Conservation (phyloP, 2,797 vertebrate species). For the Macropodus opercularis region DNA sequence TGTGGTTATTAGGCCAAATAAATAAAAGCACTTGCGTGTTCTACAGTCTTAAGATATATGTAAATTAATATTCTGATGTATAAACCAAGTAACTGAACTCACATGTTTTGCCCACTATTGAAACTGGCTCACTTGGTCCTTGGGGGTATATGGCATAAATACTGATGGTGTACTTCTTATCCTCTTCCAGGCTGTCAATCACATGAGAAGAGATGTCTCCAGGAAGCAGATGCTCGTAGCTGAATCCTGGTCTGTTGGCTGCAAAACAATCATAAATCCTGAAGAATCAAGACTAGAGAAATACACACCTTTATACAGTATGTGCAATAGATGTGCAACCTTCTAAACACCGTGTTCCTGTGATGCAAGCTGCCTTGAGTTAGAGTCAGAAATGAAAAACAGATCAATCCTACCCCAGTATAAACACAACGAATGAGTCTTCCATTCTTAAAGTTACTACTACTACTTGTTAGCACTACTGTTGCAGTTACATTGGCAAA, state of each 20-base stretch:
- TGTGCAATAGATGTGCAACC: too few species aligned
- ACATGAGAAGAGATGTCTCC: conserved; percentile 83
- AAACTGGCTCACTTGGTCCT: conserved; percentile 83
- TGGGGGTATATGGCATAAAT: conserved; percentile 84
- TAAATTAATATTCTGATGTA: conserved; percentile 7
- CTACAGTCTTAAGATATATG: neutral
- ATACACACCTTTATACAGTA: too few species aligned
- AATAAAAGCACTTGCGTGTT: neutral
- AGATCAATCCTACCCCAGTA: neutral
- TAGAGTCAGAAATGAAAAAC: neutral
- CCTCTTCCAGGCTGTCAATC: conserved; percentile 87
- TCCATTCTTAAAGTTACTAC: too few species aligned
- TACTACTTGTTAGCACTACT: too few species aligned
- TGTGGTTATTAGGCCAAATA: neutral
- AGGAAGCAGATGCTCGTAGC: conserved; percentile 82
- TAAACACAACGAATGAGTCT: too few species aligned
- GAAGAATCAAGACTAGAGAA: conserved; percentile 4
- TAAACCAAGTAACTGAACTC: conserved; percentile 50
- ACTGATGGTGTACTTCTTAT: conserved; percentile 85
- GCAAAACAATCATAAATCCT: conserved; percentile 30
- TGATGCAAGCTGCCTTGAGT: neutral
- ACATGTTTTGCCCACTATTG: conserved; percentile 86
- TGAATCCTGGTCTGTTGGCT: conserved; percentile 83
- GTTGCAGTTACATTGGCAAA: neutral
- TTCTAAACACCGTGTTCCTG: neutral